Conservation (phyloP, 2,888 invertebrate genomes). For the Chironomus riparius region DNA sequence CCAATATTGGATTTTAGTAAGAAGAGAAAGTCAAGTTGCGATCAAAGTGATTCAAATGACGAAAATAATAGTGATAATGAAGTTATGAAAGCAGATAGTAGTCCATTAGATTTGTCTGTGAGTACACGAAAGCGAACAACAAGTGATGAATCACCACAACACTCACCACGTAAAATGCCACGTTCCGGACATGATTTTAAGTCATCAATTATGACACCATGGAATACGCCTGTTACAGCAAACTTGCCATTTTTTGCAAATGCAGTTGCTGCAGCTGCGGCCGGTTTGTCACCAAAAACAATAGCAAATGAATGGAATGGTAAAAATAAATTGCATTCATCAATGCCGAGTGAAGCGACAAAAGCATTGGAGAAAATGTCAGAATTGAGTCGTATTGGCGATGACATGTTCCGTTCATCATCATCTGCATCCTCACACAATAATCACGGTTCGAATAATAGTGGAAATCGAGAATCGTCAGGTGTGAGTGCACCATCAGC, state of each 20-base stretch:
- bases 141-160: constrained; percentile 48
- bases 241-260: constrained; percentile 74
- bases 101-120: constrained; percentile 74
- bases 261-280: constrained; percentile 55
- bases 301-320: constrained; percentile 65
- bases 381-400: constrained; percentile 75
- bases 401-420: constrained; percentile 60
- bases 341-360: constrained; percentile 69
- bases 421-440: constrained; percentile 38
- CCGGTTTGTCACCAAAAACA: constrained; percentile 64
- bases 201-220: constrained; percentile 57
- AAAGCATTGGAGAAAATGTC: constrained; percentile 88
- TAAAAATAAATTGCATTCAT: constrained; percentile 54
- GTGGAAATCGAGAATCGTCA: constrained; percentile 1
- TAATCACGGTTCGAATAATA: neutral
- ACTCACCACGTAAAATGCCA: constrained; percentile 57
- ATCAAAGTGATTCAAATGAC: constrained; percentile 45
- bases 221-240: constrained; percentile 70
- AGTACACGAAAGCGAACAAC: constrained; percentile 58
- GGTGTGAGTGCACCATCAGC: constrained; percentile 46
- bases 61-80: constrained; percentile 54
- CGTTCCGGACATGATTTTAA: constrained; percentile 56
- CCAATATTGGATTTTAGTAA: constrained; percentile 74
- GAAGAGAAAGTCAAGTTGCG: constrained; percentile 47
- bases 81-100: constrained; percentile 55